Evolutionary conservation across 2,797 vertebrate species (phyloP), one percentile per base, ranked within the genome.

Genomic region (Coendou prehensilis): DNA sequence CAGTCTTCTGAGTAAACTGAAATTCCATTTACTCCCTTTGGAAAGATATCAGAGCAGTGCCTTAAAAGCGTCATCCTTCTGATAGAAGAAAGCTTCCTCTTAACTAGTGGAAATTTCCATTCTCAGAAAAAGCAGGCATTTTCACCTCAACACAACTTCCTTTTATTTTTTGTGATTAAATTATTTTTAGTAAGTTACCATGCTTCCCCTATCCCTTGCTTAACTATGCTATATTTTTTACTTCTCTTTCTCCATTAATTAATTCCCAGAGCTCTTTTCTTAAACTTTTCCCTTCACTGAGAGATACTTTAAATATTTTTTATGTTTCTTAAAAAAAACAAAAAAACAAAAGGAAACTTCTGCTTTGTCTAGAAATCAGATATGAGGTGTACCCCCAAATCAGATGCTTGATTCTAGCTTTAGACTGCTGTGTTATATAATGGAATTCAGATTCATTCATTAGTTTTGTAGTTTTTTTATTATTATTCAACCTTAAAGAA

Each of bases 151-250:
- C 10, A 37, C 71, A 26, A 81, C 79, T 92, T 97, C 91, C 89
- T 96, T 91, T 95, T 71, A 41, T 67, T 91, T 89, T 97, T 57
- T 95, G 93, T 64, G 85, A 92, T 76, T 78, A 87, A 78, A 56
- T 93, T 97, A 96, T 97, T 97, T 97, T 97, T 94, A 96, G 94
- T 73, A 81, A 90, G 37, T 95, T 88, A 41, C 54, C 57, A 45
- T 54, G 85, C 95, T 92, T 93, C 71, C 86, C 63, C 64, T 82
- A 26, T 69, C 88, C 57, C 56, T 64, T 84, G 0, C 41, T 87
- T 95, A 75, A 83, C 79, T 45, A 0, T 45, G 45, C 90, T 89
- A 2, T 86, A 5, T 67, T 56, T 97, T 94, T 89, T 88, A 67
- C 73, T 91, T 97, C 52, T 92, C 81, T 92, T 94, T 94, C 73